These are phyloP conservation scores for Antheraea pernyi DNA, from an alignment of 1,140 invertebrate species.

Conservation along the genomic window DNA sequence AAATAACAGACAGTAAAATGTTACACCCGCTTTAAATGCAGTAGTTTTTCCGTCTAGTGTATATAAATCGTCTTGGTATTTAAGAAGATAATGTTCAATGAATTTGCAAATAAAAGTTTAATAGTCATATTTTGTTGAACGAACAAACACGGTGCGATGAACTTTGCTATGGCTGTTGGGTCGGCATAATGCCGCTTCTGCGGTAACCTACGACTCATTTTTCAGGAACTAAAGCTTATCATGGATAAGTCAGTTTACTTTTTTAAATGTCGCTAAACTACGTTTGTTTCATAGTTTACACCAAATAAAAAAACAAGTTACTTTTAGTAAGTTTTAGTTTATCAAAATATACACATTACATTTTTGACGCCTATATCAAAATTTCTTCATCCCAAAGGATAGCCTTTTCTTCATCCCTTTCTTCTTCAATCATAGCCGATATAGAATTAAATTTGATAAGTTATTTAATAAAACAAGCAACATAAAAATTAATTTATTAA, in stretches of 20 bases:
- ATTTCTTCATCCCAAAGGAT: no score
- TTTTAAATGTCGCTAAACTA: neutral
- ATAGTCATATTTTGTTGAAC: conserved; percentile 9
- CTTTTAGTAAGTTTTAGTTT: no score
- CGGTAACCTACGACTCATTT: conserved; percentile 30
- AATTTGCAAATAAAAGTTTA: conserved; percentile 10
- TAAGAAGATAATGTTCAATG: neutral
- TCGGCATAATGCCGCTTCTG: conserved; percentile 27
- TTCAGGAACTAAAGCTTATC: conserved; percentile 29
- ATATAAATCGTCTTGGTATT: neutral
- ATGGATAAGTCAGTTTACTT: conserved; percentile 12
- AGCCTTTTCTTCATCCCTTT: no score
- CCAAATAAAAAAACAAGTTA: no score
- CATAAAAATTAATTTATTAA: no score
- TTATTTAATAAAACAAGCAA: no score
- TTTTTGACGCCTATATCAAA: no score
- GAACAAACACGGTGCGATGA: conserved; percentile 34
- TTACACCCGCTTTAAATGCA: neutral
- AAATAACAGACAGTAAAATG: neutral
- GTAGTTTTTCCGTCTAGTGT: neutral
- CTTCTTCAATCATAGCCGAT: no score
- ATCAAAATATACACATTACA: no score
- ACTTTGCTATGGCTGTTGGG: conserved; percentile 23
- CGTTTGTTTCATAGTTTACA: no score
- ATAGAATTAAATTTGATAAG: no score